A percentile compares a stretch with the other conserved stretches of the same genome.
phyloP scores from a whole-genome alignment of 1,140 invertebrate species.

The Caenorhabditis briggsae region DNA sequence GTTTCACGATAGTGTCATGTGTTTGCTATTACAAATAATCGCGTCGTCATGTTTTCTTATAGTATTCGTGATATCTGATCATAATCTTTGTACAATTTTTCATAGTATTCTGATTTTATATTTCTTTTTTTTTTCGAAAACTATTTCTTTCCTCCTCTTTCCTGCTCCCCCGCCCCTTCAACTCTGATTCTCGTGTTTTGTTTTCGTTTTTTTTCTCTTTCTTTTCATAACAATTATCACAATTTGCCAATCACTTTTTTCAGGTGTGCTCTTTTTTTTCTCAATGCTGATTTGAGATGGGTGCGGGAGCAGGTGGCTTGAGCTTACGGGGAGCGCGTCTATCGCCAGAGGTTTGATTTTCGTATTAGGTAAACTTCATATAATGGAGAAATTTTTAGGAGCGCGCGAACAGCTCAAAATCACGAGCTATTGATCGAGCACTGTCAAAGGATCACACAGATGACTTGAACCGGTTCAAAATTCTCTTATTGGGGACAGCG shows the following conservation, averaged over 20 bases:
- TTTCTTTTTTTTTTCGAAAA: neutral
- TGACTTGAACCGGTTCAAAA: slow-evolving; percentile 64
- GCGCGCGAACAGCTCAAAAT: slow-evolving; percentile 58
- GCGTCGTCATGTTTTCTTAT: neutral
- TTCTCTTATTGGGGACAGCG: slow-evolving; percentile 64
- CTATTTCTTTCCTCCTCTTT: neutral
- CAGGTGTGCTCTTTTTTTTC: neutral
- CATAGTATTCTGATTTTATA: neutral
- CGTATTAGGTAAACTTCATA: no score
- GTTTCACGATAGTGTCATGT: no score
- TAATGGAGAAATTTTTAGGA: slow-evolving; percentile 46
- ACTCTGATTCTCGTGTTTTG: neutral
- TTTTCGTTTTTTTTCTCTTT: neutral
- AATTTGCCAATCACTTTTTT: neutral
- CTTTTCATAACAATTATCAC: neutral
- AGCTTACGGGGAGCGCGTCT: slow-evolving; percentile 30
- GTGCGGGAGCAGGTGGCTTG: slow-evolving; percentile 32
- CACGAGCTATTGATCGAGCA: slow-evolving; percentile 60
- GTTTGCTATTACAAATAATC: no score
- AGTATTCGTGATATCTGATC: neutral
- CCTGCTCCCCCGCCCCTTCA: neutral
- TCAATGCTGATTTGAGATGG: slow-evolving; percentile 42
- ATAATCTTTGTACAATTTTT: no score
- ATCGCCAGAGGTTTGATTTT: slow-evolving; percentile 20
- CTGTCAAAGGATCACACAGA: slow-evolving; percentile 62